A percentile compares a stretch with the other conserved stretches of the same genome.
These are phyloP conservation scores for Papilio helenus DNA, from an alignment of 1,140 invertebrate species.

Conservation along the genomic window DNA sequence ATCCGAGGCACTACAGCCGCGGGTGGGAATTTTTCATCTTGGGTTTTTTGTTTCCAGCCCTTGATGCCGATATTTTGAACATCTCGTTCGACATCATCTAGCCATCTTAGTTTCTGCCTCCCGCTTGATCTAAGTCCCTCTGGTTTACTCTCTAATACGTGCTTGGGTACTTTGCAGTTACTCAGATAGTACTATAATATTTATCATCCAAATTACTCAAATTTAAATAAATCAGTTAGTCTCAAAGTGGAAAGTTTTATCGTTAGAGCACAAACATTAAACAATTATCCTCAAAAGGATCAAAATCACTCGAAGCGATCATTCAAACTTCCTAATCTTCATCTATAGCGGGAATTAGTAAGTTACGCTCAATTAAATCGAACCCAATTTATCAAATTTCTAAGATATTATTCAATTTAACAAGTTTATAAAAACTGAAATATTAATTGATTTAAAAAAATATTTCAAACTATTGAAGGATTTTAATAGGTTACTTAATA, in stretches of 20 bases:
- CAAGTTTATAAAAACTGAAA: not conserved
- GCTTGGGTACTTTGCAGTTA: not conserved
- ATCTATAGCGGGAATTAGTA: constrained; percentile 13
- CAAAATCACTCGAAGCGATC: constrained; percentile 14
- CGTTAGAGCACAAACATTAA: constrained; percentile 20
- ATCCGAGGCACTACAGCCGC: too few species aligned
- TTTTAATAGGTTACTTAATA: too few species aligned
- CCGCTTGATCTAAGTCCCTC: not conserved
- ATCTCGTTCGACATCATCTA: not conserved
- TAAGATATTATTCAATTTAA: constrained; percentile 15
- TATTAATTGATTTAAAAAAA: not conserved
- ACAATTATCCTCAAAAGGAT: constrained; percentile 24
- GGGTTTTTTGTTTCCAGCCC: too few species aligned
- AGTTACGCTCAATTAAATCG: constrained; percentile 16
- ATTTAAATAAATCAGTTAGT: constrained; percentile 5
- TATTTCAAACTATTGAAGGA: not conserved
- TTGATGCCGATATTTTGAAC: too few species aligned
- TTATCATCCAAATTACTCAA: not conserved
- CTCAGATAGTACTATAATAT: not conserved
- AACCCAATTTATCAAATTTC: constrained; percentile 3
- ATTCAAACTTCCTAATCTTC: constrained; percentile 11
- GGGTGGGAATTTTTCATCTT: too few species aligned
- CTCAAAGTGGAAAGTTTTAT: constrained; percentile 1
- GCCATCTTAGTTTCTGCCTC: too few species aligned
- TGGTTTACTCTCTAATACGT: not conserved